Conservation (phyloP, 2,113 vertebrate genomes). For the Gracilinanus agilis region DNA sequence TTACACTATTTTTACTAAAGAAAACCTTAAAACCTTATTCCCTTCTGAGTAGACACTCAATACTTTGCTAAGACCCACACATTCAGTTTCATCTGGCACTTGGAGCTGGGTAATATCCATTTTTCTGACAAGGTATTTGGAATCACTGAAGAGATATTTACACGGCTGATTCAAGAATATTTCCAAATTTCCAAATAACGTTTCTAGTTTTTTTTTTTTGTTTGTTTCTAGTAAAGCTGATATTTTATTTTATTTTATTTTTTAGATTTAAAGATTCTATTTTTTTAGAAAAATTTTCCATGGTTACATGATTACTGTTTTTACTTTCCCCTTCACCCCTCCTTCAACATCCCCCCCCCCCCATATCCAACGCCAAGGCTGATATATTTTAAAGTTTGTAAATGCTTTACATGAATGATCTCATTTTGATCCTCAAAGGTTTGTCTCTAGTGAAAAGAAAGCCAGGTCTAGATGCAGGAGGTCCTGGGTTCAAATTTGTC, state of each 20-base stretch:
- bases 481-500: too few relatives aligned
- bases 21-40: constrained; percentile 25
- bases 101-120: constrained; percentile 51
- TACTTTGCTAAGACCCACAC: constrained; percentile 39
- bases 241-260: not conserved
- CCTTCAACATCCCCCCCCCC: too few relatives aligned
- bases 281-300: too few relatives aligned
- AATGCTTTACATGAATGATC: not conserved
- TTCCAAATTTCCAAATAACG: constrained; percentile 46
- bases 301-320: too few relatives aligned
- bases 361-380: too few relatives aligned
- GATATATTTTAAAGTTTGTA: not conserved
- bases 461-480: too few relatives aligned
- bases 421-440: not conserved
- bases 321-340: too few relatives aligned
- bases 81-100: constrained; percentile 37
- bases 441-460: not conserved
- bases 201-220: not conserved
- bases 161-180: constrained; percentile 43
- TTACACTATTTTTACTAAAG: constrained; percentile 26
- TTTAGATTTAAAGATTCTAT: too few relatives aligned
- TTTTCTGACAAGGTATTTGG: constrained; percentile 50
- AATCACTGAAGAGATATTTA: not conserved
- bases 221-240: not conserved
- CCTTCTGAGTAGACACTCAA: constrained; percentile 52